phyloP scores from a whole-genome alignment of 2,113 vertebrate genomes.

The Balaeniceps rex region DNA sequence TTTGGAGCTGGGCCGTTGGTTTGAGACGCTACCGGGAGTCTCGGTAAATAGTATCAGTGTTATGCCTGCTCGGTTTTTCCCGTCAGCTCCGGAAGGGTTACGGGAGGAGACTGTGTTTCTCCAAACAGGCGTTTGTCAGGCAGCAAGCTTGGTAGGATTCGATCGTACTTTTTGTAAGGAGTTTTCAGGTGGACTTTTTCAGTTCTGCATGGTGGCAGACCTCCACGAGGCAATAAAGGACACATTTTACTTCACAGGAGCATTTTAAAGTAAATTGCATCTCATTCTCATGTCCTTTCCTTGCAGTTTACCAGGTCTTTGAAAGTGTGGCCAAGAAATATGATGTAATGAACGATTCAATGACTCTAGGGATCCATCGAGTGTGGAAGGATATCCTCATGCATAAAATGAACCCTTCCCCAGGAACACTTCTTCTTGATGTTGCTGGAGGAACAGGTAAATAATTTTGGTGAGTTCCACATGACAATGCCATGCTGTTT shows the following conservation, averaged over 20 bases:
- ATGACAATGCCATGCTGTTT: not conserved
- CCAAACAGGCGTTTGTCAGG: not conserved
- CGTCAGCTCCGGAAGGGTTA: not conserved
- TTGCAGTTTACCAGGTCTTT: constrained; percentile 91
- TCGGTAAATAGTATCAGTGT: rapidly evolving
- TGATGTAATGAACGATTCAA: constrained; percentile 95
- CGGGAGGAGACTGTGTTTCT: not conserved
- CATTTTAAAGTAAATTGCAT: not conserved
- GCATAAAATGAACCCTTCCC: constrained; percentile 86
- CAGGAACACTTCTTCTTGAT: constrained; percentile 87
- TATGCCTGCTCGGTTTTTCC: rapidly evolving
- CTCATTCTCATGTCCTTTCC: not conserved
- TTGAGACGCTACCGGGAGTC: not conserved
- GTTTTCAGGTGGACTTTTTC: not conserved
- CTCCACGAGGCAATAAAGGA: not conserved
- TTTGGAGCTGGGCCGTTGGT: not conserved
- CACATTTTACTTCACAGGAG: not conserved
- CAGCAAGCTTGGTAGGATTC: not conserved
- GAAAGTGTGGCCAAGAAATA: constrained; percentile 93
- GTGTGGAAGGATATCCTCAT: constrained; percentile 92
- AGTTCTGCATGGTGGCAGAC: not conserved
- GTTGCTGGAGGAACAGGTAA: constrained; percentile 96
- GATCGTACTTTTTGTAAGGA: rapidly evolving
- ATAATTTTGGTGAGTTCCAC: not conserved
- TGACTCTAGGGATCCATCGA: constrained; percentile 93